A percentile compares a stretch with the other conserved stretches of the same genome.
Evolutionary conservation across 2,888 invertebrate genomes (phyloP).

Genomic region (Ophion obscuratus): DNA sequence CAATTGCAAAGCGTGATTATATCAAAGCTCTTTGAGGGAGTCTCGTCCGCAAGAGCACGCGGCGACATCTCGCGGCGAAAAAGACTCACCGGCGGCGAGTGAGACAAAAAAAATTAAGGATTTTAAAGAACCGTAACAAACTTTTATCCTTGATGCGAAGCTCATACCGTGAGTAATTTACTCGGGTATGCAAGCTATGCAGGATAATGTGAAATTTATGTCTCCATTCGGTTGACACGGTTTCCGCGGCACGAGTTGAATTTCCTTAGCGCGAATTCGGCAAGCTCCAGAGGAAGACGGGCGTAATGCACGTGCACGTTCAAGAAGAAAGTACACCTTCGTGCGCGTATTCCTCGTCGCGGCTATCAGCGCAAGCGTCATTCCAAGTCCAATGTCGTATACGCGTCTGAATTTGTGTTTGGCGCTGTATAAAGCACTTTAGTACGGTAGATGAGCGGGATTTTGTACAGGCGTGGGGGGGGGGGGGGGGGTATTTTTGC

Average conservation of each 20-base stretch:
- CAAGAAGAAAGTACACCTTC: neutral
- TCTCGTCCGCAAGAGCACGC: neutral
- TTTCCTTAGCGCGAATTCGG: constrained; percentile 44
- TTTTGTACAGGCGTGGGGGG: neutral
- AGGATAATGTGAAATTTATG: constrained; percentile 62
- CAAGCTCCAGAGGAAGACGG: constrained; percentile 32
- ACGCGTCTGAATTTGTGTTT: constrained; percentile 23
- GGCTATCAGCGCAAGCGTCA: constrained; percentile 35
- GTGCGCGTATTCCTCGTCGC: constrained; percentile 12
- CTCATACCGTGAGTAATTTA: constrained; percentile 61
- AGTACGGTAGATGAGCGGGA: neutral
- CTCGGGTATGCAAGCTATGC: constrained; percentile 53
- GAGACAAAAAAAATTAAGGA: constrained; percentile 3
- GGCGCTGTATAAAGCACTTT: constrained; percentile 45
- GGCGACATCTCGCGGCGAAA: constrained; percentile 20
- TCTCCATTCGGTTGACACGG: constrained; percentile 63
- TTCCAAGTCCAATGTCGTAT: constrained; percentile 37
- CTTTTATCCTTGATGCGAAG: neutral
- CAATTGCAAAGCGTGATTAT: constrained; percentile 30
- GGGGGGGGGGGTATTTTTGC: constrained; percentile 16
- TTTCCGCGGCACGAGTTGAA: constrained; percentile 59
- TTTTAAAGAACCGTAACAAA: constrained; percentile 5
- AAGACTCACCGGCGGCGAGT: neutral
- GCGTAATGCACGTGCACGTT: neutral
- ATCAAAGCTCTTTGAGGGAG: constrained; percentile 2